Conservation (phyloP, 1,140 invertebrate genomes). For the Calliopsis andreniformis region DNA sequence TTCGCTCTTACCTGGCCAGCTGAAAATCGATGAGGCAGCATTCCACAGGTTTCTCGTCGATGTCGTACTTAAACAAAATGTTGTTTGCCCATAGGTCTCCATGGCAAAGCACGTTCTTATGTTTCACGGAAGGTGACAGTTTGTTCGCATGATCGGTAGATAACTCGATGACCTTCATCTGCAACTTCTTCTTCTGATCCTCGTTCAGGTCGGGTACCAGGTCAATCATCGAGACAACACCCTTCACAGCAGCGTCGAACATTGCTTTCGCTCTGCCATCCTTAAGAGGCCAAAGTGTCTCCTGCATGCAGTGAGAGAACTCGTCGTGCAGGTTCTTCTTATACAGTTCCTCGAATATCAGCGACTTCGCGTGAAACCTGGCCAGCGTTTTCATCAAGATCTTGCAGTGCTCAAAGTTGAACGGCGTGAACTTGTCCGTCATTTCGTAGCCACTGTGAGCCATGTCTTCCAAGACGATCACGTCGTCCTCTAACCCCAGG, state of each 20-base stretch:
- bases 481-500: slow-evolving; percentile 76
- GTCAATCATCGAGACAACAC: slow-evolving; percentile 68
- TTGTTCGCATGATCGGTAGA: slow-evolving; percentile 65
- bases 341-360: slow-evolving; percentile 81
- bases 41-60: slow-evolving; percentile 71
- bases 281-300: slow-evolving; percentile 81
- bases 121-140: slow-evolving; percentile 79
- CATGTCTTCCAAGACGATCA: slow-evolving; percentile 82
- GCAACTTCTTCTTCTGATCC: slow-evolving; percentile 47
- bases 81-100: slow-evolving; percentile 87
- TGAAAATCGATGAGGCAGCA: slow-evolving; percentile 85
- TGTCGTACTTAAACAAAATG: slow-evolving; percentile 83
- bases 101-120: slow-evolving; percentile 83
- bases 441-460: slow-evolving; percentile 80
- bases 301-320: slow-evolving; percentile 81
- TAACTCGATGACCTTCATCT: slow-evolving; percentile 50
- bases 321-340: slow-evolving; percentile 77
- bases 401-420: slow-evolving; percentile 81
- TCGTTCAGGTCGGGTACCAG: slow-evolving; percentile 58
- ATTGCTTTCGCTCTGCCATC: slow-evolving; percentile 63
- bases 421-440: slow-evolving; percentile 79
- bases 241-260: slow-evolving; percentile 70
- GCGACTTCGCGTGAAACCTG: slow-evolving; percentile 82
- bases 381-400: slow-evolving; percentile 82
- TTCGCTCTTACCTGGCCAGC: slow-evolving; percentile 80